Evolutionary conservation across 2,113 vertebrate genomes (phyloP).

Genomic region (Pongo abelii): DNA sequence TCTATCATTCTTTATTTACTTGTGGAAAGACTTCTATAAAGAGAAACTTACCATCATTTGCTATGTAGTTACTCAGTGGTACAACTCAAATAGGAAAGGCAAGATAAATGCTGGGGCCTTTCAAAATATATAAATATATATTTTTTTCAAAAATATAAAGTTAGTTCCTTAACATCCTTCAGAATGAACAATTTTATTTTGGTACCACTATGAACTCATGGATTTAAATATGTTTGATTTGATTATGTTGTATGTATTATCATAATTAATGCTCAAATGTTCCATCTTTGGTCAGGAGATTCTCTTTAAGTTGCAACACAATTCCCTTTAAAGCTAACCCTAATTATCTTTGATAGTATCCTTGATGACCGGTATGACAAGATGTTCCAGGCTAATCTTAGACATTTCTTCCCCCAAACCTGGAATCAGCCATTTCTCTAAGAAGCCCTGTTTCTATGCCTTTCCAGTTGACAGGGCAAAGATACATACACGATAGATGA

Average conservation of each 20-base stretch:
- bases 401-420: not conserved
- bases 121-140: too few relatives aligned
- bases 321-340: not conserved
- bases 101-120: not conserved
- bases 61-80: not conserved
- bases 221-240: not conserved
- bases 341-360: not conserved
- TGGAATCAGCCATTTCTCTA: not conserved
- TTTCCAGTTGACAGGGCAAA: not conserved
- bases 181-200: not conserved
- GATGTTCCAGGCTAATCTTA: not conserved
- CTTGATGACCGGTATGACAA: not conserved
- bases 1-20: not conserved
- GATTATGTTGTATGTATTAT: not conserved
- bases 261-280: not conserved
- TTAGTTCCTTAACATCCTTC: not conserved
- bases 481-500: not conserved
- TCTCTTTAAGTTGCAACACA: not conserved
- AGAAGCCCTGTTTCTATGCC: not conserved
- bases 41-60: not conserved
- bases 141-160: not conserved
- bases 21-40: not conserved
- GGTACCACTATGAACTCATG: not conserved
- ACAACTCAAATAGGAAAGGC: not conserved
- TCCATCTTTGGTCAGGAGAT: not conserved